A percentile compares a stretch with the other conserved stretches of the same genome.
These are phyloP conservation scores for Oplegnathus fasciatus DNA, from an alignment of 2,113 vertebrate genomes.

Conservation along the genomic window DNA sequence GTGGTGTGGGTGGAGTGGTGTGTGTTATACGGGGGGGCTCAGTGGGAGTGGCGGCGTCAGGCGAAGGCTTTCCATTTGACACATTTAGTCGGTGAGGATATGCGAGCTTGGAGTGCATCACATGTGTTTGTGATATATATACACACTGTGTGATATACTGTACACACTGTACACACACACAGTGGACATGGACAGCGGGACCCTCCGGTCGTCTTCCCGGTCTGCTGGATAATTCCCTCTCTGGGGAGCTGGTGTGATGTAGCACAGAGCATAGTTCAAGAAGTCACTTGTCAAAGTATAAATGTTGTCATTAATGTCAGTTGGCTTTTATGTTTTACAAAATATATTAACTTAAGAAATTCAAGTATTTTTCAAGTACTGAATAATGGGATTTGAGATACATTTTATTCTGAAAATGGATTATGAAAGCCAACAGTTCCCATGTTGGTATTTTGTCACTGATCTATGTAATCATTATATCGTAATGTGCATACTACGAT, in stretches of 20 bases:
- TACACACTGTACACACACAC: too few relatives aligned
- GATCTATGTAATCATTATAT: background rate
- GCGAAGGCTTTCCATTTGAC: slow-evolving; percentile 22
- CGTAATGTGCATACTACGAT: background rate
- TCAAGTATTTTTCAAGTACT: background rate
- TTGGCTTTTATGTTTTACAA: slow-evolving; percentile 9
- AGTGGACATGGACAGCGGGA: slow-evolving; percentile 7
- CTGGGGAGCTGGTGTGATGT: slow-evolving; percentile 33
- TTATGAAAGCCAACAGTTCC: background rate
- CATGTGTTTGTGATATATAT: background rate
- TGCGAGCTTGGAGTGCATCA: slow-evolving; percentile 10
- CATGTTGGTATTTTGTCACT: background rate
- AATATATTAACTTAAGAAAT: background rate
- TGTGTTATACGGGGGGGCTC: background rate
- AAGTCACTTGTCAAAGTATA: slow-evolving; percentile 9
- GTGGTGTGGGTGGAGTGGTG: slow-evolving; percentile 7
- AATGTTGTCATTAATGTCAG: background rate
- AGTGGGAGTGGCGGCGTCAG: background rate
- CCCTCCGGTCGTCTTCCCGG: slow-evolving; percentile 27
- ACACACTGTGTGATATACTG: slow-evolving; percentile 1
- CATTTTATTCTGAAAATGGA: background rate
- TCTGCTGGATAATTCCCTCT: slow-evolving; percentile 46
- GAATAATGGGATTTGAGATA: background rate
- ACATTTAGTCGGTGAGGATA: slow-evolving; percentile 18
- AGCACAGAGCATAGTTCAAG: slow-evolving; percentile 20